Base-by-base conservation (phyloP, 2,113 vertebrate species). In the Rhodinocichla rosea region DNA sequence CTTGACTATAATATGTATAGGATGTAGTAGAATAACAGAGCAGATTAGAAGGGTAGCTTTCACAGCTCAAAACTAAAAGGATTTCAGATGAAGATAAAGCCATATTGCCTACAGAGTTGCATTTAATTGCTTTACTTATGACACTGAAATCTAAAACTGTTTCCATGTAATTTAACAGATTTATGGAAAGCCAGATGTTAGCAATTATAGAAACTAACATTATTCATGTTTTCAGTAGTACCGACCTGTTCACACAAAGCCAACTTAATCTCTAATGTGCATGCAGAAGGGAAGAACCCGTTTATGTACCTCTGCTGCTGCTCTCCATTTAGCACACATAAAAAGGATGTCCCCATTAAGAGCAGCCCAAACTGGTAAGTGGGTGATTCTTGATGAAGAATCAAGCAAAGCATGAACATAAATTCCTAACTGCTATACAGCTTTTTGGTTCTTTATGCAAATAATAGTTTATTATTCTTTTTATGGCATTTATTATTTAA, bases 131-230 rank as follows among this genome's bases (percentile, higher is more conserved):
- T 97, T 98, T 97, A 97, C 97, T 98, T 96, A 96, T 69, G 96
- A 97, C 93, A 97, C 60, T 96, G 97, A 97, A 97, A 97, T 97
- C 96, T 96, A 97, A 97, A 98, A 98, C 96, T 87, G 74, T 96
- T 98, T 97, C 97, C 92, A 68, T 95, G 97, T 97, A 97, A 97
- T 98, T 98, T 97, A 98, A 97, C 96, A 98, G 98, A 98, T 98
- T 98, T 98, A 98, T 98, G 95, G 96, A 97, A 98, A 98, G 97
- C 96, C 98, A 98, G 98, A 98, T 98, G 98, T 98, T 98, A 95
- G 97, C 97, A 98, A 98, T 98, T 98, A 98, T 21, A 90, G 96
- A 96, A 98, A 96, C 92, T 20, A 62, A 97, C 96, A 98, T 98
- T 93, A 98, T 97, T 98, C 97, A 98, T 98, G 97, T 95, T 97